Base-by-base conservation (phyloP, 2,797 vertebrate genomes). In the Phataginus tetradactyla region DNA sequence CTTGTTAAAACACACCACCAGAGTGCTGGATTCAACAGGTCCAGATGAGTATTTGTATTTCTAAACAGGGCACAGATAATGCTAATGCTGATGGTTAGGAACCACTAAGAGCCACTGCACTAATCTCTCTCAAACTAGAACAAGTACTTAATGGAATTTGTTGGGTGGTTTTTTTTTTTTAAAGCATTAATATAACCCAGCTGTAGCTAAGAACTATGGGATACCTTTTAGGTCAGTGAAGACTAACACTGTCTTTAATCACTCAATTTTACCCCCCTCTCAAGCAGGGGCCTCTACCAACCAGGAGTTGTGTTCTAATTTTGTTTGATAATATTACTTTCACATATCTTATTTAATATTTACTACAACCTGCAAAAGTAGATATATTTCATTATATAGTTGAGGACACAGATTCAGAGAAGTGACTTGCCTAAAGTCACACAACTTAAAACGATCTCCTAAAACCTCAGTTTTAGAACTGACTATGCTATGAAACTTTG, bases 401-500 rank as follows among this genome's bases (percentile, higher is more conserved):
- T 79, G 37, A 86, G 53, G 74, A 95, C 66, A 96, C 8, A 90
- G 32, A 89, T 63, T 86, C 75, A 86, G 57, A 95, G 34, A 94
- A 92, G 51, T 71, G 53, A 95, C 53, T 79, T 87, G 49, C 29
- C n/a, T 92, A 49, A 96, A 88, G 88, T 79, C 74, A 86, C 74
- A 95, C 12, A 63, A 34, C 42, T 71, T 94, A 81, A 94, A 17
- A n/a, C 39, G 85, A 95, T 59, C 83, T 45, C 10, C 45, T 45
- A 45, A 91, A 95, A 91, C 11, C 32, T 89, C 69, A 27, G 25
- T 61, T 95, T 90, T 78, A 94, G 39, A 84, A 39, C 25, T 61
- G 45, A 72, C 42, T 89, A n/a, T 78, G 2, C 61, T 69, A 51
- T 79, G 55, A 91, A 91, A 79, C 83, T 75, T 75, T 79, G 29